These are phyloP conservation scores for Microcebus ravelobensis DNA, from an alignment of 2,113 vertebrate genomes.

Conservation along the genomic window DNA sequence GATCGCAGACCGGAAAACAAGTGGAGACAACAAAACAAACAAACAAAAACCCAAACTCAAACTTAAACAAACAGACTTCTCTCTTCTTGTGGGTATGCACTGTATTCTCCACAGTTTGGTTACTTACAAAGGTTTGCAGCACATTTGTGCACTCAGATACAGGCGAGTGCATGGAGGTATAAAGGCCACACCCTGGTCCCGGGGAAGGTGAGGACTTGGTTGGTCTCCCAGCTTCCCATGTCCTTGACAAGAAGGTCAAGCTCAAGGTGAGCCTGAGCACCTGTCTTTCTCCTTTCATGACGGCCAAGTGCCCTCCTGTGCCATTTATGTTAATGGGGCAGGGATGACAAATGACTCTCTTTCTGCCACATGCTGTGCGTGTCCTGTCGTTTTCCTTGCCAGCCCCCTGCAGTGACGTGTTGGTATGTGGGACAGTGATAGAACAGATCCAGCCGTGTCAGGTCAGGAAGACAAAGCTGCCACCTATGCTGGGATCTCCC, in stretches of 20 bases:
- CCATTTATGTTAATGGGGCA: not conserved
- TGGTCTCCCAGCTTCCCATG: not conserved
- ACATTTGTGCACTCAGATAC: not conserved
- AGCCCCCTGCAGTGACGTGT: fast-evolving
- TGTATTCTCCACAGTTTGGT: too few species aligned
- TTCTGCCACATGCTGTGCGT: fast-evolving
- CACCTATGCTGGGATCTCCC: not conserved
- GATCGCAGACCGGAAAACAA: too few species aligned
- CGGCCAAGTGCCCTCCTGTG: not conserved
- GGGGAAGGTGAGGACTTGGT: too few species aligned
- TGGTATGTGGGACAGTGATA: not conserved
- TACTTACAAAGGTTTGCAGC: not conserved
- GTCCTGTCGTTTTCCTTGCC: not conserved
- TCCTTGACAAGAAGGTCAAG: not conserved
- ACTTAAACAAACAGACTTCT: not conserved
- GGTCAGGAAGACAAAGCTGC: not conserved
- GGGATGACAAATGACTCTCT: not conserved
- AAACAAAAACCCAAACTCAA: not conserved
- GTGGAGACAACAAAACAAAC: not conserved
- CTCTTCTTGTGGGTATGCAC: not conserved
- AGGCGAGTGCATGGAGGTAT: not conserved
- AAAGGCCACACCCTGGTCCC: not conserved
- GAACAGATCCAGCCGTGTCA: too few species aligned
- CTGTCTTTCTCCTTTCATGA: not conserved
- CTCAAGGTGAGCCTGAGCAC: not conserved